These are phyloP conservation scores for Adelognathus sp. DNA, from an alignment of 2,888 invertebrate genomes.

Conservation along the genomic window DNA sequence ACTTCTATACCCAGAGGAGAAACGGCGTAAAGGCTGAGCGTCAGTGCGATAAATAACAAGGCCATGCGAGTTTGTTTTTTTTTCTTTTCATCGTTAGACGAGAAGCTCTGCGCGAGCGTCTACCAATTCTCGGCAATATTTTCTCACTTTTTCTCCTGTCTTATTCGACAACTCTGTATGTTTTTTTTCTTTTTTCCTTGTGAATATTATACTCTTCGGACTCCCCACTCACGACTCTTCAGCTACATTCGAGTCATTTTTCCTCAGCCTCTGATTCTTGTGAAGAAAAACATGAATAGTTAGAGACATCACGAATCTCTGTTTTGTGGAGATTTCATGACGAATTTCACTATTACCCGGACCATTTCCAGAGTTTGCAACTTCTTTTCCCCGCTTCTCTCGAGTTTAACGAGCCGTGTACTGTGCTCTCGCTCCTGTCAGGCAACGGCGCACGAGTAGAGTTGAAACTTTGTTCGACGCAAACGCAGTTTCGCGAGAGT, in stretches of 20 bases:
- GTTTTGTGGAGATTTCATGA: slow-evolving; percentile 39
- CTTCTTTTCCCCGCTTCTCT: slow-evolving; percentile 18
- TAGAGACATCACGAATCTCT: neutral
- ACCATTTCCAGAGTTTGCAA: slow-evolving; percentile 38
- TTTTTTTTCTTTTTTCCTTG: slow-evolving; percentile 17
- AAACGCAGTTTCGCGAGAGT: slow-evolving; percentile 24
- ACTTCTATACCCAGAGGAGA: neutral
- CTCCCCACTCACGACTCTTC: slow-evolving; percentile 13
- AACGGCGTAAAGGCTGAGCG: slow-evolving; percentile 46
- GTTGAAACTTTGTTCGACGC: slow-evolving; percentile 46
- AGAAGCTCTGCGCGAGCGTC: slow-evolving; percentile 41
- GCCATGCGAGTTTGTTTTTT: slow-evolving; percentile 59
- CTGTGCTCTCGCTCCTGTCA: neutral
- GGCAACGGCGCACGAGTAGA: slow-evolving; percentile 32
- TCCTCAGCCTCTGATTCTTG: neutral
- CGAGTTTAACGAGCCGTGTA: slow-evolving; percentile 50
- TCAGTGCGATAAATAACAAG: slow-evolving; percentile 59
- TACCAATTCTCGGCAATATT: slow-evolving; percentile 37
- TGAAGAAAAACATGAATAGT: neutral
- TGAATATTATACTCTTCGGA: slow-evolving; percentile 29
- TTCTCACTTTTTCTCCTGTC: slow-evolving; percentile 20
- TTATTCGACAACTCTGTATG: slow-evolving; percentile 3
- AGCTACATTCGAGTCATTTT: slow-evolving; percentile 35
- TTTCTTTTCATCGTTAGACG: slow-evolving; percentile 34
- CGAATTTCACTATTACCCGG: slow-evolving; percentile 13